Evolutionary conservation across 2,888 invertebrate genomes (phyloP).

Genomic region (Lasioglossum marginatum): DNA sequence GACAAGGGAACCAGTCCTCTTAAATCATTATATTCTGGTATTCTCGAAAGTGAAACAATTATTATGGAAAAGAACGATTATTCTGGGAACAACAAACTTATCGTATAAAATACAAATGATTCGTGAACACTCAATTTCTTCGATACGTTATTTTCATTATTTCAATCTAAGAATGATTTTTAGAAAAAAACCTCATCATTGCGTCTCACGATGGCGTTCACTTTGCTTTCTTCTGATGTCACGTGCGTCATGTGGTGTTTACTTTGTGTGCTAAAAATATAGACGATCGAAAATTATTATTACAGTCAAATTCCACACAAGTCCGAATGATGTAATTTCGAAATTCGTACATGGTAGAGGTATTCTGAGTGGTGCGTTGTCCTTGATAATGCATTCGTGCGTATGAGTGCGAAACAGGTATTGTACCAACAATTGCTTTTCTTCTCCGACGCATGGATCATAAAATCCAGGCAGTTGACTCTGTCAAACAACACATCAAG

Average conservation of each 20-base stretch:
- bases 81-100: slow-evolving; percentile 39
- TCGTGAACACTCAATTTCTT: slow-evolving; percentile 64
- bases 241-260: slow-evolving; percentile 83
- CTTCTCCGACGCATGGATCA: slow-evolving; percentile 97
- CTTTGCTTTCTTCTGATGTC: slow-evolving; percentile 50
- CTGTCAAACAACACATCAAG: slow-evolving; percentile 85
- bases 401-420: slow-evolving; percentile 93
- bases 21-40: background rate
- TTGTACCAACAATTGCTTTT: slow-evolving; percentile 93
- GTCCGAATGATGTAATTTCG: slow-evolving; percentile 8
- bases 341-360: slow-evolving; percentile 89
- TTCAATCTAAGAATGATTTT: slow-evolving; percentile 61
- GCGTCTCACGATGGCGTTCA: slow-evolving; percentile 48
- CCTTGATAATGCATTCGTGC: slow-evolving; percentile 92
- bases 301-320: background rate
- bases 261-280: slow-evolving; percentile 83
- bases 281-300: slow-evolving; percentile 53
- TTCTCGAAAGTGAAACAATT: background rate
- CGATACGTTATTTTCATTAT: slow-evolving; percentile 47
- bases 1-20: background rate
- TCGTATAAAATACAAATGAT: slow-evolving; percentile 67
- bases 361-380: slow-evolving; percentile 92
- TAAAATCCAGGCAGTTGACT: slow-evolving; percentile 98
- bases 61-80: slow-evolving; percentile 18
- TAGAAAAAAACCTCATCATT: slow-evolving; percentile 58